Base-by-base conservation (phyloP, 2,113 vertebrate genomes). In the Ictidomys tridecemlineatus region DNA sequence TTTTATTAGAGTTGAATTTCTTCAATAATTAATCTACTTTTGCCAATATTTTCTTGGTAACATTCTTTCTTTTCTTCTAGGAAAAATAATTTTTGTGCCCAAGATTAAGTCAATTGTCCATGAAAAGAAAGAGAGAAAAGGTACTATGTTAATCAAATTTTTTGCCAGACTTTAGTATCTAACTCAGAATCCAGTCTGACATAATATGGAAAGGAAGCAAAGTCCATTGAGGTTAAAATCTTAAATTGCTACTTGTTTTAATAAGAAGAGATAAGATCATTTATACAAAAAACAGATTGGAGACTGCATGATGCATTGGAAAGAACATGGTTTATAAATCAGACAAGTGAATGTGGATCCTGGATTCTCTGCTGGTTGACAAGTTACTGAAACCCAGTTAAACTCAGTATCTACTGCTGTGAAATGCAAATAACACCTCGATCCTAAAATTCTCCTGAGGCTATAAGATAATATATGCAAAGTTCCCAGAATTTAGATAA, bases 231-330 rank as follows among this genome's bases (percentile, higher is more conserved):
- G 20, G 6, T 89, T 84, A 86, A 83, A 93, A 79, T 94, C 42
- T 93, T 79, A 86, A 93, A 48, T 11, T 77, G 14, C 48, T 95
- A n/a, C 65, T 77, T 83, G 82, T 58, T 92, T 95, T 93, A 95
- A 85, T 17, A 37, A 16, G 2, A 91, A 67, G 30, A 76, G 37
- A 58, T 85, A 70, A 51, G 22, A 89, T 32, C 8, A 26, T 83
- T 85, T 91, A 78, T 93, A 78, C 10, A 67, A 58, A 77, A 95
- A 87, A 8, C 34, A 79, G 1, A 9, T 77, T 18, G 13, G 26
- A 74, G 45, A 28, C 42, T 73, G 11, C 16, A 17, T 65, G 56
- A 18, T 73, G 10, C 5, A 91, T 32, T 28, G 48, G 42, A 74
- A 86, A 53, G 28, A 78, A 61, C n/a, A 51, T 4, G 84, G 72